Conservation (phyloP, 2,113 vertebrate species). For the Alosa alosa region DNA sequence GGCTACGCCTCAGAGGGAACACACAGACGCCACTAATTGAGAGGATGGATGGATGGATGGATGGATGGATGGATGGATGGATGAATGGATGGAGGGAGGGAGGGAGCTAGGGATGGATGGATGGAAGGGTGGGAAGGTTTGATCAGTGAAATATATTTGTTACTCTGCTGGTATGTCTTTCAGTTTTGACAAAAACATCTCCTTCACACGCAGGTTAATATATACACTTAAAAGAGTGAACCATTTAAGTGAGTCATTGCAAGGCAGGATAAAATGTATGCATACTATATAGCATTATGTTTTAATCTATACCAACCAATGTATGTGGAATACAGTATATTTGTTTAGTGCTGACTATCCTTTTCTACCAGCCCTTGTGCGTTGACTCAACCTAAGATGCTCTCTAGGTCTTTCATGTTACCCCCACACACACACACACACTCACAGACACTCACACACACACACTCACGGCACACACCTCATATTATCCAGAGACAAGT, state of each 20-base stretch:
- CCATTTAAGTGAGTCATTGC: too few species aligned
- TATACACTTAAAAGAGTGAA: too few species aligned
- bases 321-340: too few species aligned
- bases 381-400: background rate
- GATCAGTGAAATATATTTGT: background rate
- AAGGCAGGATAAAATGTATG: background rate
- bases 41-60: background rate
- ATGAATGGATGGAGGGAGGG: background rate
- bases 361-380: background rate
- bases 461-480: constrained; percentile 16
- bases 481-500: constrained; percentile 43
- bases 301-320: background rate
- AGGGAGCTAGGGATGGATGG: too few species aligned
- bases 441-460: background rate
- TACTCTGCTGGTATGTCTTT: background rate
- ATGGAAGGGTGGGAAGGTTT: background rate
- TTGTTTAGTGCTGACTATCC: background rate
- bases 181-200: background rate
- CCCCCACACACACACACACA: constrained; percentile 44
- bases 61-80: background rate
- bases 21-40: constrained; percentile 9
- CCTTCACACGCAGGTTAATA: too few species aligned
- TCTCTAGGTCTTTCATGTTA: background rate
- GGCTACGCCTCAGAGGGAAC: constrained; percentile 23
- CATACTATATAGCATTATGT: background rate